Conservation (phyloP, 2,113 vertebrate species). For the Daboia siamensis region DNA sequence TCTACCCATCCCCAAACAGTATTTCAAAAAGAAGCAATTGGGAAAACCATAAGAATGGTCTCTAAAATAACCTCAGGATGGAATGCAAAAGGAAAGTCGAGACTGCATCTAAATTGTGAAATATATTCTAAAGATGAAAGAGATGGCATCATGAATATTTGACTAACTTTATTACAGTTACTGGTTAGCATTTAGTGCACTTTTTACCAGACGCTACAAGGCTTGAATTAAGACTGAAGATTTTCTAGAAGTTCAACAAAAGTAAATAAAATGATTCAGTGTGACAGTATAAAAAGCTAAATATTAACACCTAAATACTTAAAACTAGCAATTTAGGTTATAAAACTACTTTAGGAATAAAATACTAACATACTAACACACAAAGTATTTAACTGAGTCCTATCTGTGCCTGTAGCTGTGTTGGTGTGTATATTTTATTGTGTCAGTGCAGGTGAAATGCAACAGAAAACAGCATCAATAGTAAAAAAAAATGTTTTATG, state of each 20-base stretch:
- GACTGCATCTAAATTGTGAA: background rate
- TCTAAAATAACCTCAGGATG: background rate
- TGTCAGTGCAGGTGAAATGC: background rate
- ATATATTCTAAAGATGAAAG: constrained; percentile 8
- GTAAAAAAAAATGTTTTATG: background rate
- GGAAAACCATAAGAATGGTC: background rate
- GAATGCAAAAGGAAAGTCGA: background rate
- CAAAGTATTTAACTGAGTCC: background rate
- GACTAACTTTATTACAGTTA: background rate
- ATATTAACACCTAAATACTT: background rate
- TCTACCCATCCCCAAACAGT: background rate
- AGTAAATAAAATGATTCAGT: background rate
- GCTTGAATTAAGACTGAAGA: background rate
- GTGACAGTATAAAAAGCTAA: background rate
- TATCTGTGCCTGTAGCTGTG: background rate
- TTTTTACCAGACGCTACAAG: background rate
- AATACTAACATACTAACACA: background rate
- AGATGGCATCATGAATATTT: background rate
- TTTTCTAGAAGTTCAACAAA: background rate
- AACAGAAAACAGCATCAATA: background rate
- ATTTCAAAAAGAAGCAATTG: background rate
- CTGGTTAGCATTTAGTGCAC: background rate
- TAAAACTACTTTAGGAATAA: background rate
- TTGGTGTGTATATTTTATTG: background rate
- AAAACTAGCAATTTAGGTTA: background rate